Evolutionary conservation across 1,140 invertebrate species (phyloP), one percentile per base, ranked within the genome.

Genomic region (Panagrolaimus sp.): DNA sequence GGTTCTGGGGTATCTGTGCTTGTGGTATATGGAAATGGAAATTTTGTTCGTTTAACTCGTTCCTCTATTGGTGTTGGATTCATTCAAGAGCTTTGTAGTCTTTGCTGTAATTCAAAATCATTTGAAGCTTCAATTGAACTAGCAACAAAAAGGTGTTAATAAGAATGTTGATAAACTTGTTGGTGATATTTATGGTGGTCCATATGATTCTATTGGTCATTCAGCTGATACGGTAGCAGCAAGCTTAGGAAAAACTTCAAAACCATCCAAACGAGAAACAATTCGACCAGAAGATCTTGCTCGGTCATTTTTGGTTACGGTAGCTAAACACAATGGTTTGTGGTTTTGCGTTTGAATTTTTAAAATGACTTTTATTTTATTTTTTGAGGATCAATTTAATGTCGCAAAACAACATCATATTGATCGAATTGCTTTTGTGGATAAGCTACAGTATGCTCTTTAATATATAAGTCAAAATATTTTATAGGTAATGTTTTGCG

Each of bases 251-350:
- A 91, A 97, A 82, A 98, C 98, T 94, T 93, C 92, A 80, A 89
- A 88, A 0, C 88, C 89, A 75, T 92, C 96, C 42, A 89, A 89
- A 71, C 86, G 92, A 65, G 87, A 88, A 9, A 86, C 88, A 44
- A 92, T 92, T 0, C 89, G 87, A 4, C 88, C 88, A 72, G 90
- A 91, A 82, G 95, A 98, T 86, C 85, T 98, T 47, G 95, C 95
- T 0, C 88, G 90, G 75, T 92, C 94, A 0, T 96, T 92, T 0
- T 87, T 98, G 38, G 91, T 95, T 44, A 98, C 93, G 14, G 94
- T 98, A 74, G 96, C 95, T 31, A 97, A 98, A 84, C 98, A 98
- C 84, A 97, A 98, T 81, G 94, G 93, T 63, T 96, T 93, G 31
- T n/a, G n/a, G n/a, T n/a, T n/a, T n/a, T n/a, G n/a, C n/a, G n/a